Percentiles rank a stretch among this genome's conserved stretches.
phyloP scores from a whole-genome alignment of 2,113 vertebrate species.

The Penelope pileata region DNA sequence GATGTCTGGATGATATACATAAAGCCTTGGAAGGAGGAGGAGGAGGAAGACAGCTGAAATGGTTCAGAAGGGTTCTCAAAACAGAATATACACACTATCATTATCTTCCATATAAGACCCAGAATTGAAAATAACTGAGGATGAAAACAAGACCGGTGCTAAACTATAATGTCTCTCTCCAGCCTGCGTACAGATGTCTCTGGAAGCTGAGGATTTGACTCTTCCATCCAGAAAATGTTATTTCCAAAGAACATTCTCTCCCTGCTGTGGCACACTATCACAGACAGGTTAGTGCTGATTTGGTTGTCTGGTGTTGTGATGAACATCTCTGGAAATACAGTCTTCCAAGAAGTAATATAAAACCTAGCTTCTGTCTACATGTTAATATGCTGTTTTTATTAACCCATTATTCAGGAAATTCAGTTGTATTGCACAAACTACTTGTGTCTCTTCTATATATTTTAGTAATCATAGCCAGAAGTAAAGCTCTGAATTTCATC shows the following conservation, averaged over 20 bases:
- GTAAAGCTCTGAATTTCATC: conserved; percentile 3
- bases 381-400: neutral
- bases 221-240: neutral
- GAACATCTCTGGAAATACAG: neutral
- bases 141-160: neutral
- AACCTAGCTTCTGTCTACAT: neutral
- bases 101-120: neutral
- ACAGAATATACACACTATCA: neutral
- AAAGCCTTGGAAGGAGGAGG: neutral
- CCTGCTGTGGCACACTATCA: neutral
- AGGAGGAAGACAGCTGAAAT: conserved; percentile 1
- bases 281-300: neutral
- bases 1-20: neutral
- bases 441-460: neutral
- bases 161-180: neutral
- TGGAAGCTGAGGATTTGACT: neutral
- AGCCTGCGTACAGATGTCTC: neutral
- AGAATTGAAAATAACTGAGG: neutral
- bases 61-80: conserved; percentile 16
- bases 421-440: neutral
- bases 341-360: conserved; percentile 5
- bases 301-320: neutral
- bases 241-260: neutral
- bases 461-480: neutral
- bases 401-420: conserved; percentile 17